Base-by-base conservation (phyloP, 2,888 invertebrate species). In the Sarcophaga caerulescens region DNA sequence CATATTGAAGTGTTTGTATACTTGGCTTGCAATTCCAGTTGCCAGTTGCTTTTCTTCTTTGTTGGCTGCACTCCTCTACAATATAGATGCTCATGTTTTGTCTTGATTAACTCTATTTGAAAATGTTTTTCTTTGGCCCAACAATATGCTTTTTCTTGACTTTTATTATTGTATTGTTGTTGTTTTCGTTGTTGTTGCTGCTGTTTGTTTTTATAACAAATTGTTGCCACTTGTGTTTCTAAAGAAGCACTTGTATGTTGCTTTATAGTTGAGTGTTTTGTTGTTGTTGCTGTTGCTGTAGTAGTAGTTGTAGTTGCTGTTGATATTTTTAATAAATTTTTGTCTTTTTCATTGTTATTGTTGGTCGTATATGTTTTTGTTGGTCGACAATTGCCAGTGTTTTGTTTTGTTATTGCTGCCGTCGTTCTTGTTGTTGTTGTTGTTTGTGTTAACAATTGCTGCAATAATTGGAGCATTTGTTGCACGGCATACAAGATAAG, bases 401-500 rank as follows among this genome's bases (percentile, higher is more conserved):
- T 74, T 74, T 69, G 83, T 77, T 68, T 83, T 70, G 11, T 76
- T 75, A 70, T 74, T 25, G 25, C 60, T 5, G 59, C 44, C 63
- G 45, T 25, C 25, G 6, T 25, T 23, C 25, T 76, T 81, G 35
- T 10, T 35, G 35, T 35, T 8, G 8, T 35, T 87, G 81, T 81
- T 70, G 73, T 68, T 85, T 85, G 84, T 65, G 81, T 71, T 81
- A 84, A 85, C 81, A 88, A 84, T 86, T 87, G 85, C 65, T 80
- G 86, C 81, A 85, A 87, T 85, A 89, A 88, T 88, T 89, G 89
- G 78, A 81, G 62, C 75, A 88, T 69, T 87, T 88, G 88, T 82
- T 87, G 87, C 75, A 84, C 25, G 57, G 87, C 70, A 77, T 85
- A 84, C 12, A 88, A 60, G 75, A 87, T 73, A 69, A 89, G 78